A percentile compares a stretch with the other conserved stretches of the same genome.
Conservation (phyloP, 2,888 invertebrate species). For the Flabesymbios commensalis region DNA sequence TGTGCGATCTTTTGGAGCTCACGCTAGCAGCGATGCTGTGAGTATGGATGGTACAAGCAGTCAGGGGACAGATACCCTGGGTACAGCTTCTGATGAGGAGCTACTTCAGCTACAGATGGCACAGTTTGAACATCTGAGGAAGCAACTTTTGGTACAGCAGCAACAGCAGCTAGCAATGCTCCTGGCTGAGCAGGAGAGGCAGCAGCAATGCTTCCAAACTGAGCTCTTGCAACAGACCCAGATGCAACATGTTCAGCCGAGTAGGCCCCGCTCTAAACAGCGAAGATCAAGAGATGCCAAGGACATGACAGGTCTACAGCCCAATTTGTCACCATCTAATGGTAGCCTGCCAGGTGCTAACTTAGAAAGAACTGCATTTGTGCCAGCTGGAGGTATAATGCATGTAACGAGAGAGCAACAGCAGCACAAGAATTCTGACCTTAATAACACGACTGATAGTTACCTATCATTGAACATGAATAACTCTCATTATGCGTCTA, state of each 20-base stretch:
- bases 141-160: constrained; percentile 30
- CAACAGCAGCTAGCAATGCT: constrained; percentile 36
- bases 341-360: no score
- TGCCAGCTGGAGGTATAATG: not conserved
- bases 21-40: no score
- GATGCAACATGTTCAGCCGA: not conserved
- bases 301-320: not conserved
- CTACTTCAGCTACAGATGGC: constrained; percentile 34
- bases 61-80: not conserved
- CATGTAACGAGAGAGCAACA: no score
- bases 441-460: no score
- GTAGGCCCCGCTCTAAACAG: not conserved
- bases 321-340: no score
- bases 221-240: constrained; percentile 9
- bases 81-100: constrained; percentile 4
- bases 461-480: no score
- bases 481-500: no score
- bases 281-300: not conserved
- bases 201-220: constrained; percentile 64
- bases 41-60: no score
- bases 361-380: no score
- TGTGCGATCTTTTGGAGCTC: no score
- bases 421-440: no score
- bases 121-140: constrained; percentile 45
- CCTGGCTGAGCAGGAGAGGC: constrained; percentile 67